phyloP scores from a whole-genome alignment of 1,140 invertebrate species.

The Musca vetustissima region DNA sequence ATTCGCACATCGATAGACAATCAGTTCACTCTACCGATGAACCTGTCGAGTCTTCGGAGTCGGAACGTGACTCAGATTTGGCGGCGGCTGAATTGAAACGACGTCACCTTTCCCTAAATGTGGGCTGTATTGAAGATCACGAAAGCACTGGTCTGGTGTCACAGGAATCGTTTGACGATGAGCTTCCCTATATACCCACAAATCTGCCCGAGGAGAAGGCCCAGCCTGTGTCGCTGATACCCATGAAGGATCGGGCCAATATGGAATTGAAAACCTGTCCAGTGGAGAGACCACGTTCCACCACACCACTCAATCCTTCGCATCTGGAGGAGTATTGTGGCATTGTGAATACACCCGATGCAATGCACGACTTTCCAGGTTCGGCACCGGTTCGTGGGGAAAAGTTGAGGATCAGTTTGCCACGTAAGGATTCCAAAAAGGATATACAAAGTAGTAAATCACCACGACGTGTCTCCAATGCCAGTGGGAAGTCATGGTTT shows the following conservation, averaged over 20 bases:
- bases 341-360: slow-evolving; percentile 27
- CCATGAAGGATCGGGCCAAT: slow-evolving; percentile 72
- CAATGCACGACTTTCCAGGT: slow-evolving; percentile 22
- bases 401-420: slow-evolving; percentile 71
- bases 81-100: slow-evolving; percentile 44
- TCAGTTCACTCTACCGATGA: slow-evolving; percentile 56
- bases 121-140: slow-evolving; percentile 58
- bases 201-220: slow-evolving; percentile 81
- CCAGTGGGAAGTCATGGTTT: slow-evolving; percentile 62
- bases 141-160: slow-evolving; percentile 76
- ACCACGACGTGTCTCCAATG: slow-evolving; percentile 56
- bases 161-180: slow-evolving; percentile 83
- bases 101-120: slow-evolving; percentile 48
- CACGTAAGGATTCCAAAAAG: slow-evolving; percentile 61
- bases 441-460: slow-evolving; percentile 52
- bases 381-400: slow-evolving; percentile 55
- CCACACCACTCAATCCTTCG: slow-evolving; percentile 76
- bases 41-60: slow-evolving; percentile 74
- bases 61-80: slow-evolving; percentile 70
- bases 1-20: slow-evolving; percentile 31
- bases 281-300: slow-evolving; percentile 83
- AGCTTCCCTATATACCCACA: slow-evolving; percentile 83
- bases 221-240: slow-evolving; percentile 76
- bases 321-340: slow-evolving; percentile 72
- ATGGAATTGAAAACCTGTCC: slow-evolving; percentile 76